Conservation (phyloP, 2,888 invertebrate species). For the Caenorhabditis sp. region DNA sequence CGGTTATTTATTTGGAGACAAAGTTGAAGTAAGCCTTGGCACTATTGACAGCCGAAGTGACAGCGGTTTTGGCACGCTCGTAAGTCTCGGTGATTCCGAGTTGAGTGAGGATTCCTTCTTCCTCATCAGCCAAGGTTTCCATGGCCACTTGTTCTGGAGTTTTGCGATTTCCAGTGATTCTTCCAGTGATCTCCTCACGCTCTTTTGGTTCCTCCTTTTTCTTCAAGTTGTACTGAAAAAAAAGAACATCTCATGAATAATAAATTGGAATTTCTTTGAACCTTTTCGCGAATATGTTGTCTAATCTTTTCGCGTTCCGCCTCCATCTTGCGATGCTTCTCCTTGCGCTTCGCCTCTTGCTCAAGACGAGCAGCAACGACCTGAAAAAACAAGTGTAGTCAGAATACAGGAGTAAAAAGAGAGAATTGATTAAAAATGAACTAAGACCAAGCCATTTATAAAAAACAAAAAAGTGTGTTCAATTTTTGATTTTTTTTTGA, state of each 20-base stretch:
- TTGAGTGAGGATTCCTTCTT: conserved; percentile 30
- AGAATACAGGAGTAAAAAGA: too few relatives aligned
- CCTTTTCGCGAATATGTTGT: conserved; percentile 98
- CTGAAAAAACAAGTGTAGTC: conserved; percentile 71
- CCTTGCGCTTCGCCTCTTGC: conserved; percentile 95
- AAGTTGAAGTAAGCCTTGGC: conserved; percentile 14
- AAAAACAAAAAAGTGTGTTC: too few relatives aligned
- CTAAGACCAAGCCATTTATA: too few relatives aligned
- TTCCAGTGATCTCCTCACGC: conserved; percentile 31
- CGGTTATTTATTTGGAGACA: neutral
- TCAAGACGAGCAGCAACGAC: conserved; percentile 94
- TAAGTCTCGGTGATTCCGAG: conserved; percentile 21
- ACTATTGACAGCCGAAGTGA: conserved; percentile 20
- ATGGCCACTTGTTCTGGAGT: conserved; percentile 44
- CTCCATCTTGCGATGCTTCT: conserved; percentile 98
- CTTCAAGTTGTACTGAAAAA: conserved; percentile 41
- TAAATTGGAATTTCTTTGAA: conserved; percentile 71
- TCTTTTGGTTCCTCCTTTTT: conserved; percentile 36
- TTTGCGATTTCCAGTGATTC: conserved; percentile 39
- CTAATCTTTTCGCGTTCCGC: conserved; percentile 97
- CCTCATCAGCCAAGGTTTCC: conserved; percentile 31
- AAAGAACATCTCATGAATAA: neutral
- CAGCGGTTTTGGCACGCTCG: conserved; percentile 31
- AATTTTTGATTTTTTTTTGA: too few relatives aligned
- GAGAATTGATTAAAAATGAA: too few relatives aligned